Base-by-base conservation (phyloP, 2,888 invertebrate species). In the Venusia cambrica region DNA sequence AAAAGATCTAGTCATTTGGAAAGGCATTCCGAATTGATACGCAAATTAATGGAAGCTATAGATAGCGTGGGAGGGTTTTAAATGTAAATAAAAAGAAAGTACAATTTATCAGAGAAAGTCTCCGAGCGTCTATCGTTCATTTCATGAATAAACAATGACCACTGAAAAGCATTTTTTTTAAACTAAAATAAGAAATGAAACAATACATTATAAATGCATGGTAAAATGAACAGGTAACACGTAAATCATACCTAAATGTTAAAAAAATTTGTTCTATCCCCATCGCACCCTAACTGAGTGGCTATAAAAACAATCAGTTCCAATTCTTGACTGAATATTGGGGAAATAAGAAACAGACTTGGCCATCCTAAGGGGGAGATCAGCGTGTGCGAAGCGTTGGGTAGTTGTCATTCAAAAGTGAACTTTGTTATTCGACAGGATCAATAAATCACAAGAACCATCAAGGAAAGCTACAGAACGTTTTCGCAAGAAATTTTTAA, bases 281-380 rank as follows among this genome's bases (percentile, higher is more conserved):
- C 39, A 38, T 40, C 26, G 49, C 56, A 57, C 60, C 55, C 62
- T 48, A 57, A 42, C 51, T 49, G 45, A 43, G 39, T 38, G 55
- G 63, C 73, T 61, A 80, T 81, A 83, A 85, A 84, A 84, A 80
- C 80, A 84, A 81, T 83, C 74, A 74, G 71, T 65, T 78, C 60
- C 71, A 61, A 67, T 67, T 62, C 59, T 55, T 57, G 49, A 47
- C 50, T 47, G 52, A 54, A 54, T 54, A 51, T 55, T 42, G 57
- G 58, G 66, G 73, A 80, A 73, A 84, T 81, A 84, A 79, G 81
- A 78, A 81, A 75, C 84, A 85, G 73, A 71, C 69, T 70, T 36
- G 37, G 42, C 38, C 36, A 33, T 30, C 26, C 33, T 42, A 9
- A 37, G 33, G 28, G 26, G n/a, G 24, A 20, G 20, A 16, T 31